Percentiles rank a stretch among this genome's conserved stretches.
Evolutionary conservation across 2,113 vertebrate genomes (phyloP).

Genomic region (Albula glossodonta): DNA sequence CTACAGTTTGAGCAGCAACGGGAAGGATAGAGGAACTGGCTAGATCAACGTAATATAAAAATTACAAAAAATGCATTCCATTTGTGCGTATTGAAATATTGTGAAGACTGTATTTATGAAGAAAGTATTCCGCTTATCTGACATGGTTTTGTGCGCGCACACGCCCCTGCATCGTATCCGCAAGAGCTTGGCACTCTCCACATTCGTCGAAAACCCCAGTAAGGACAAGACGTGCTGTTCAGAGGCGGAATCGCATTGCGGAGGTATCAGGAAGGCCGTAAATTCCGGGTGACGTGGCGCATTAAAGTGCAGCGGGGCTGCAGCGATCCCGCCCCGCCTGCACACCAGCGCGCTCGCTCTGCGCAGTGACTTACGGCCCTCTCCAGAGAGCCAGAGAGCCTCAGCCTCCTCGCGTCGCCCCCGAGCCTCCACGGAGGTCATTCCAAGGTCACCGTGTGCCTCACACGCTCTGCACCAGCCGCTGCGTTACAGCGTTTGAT

Average conservation of each 20-base stretch:
- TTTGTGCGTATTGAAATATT: no score
- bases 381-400: not conserved
- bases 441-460: not conserved
- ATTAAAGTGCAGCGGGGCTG: conserved; percentile 6
- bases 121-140: no score
- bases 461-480: not conserved
- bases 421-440: not conserved
- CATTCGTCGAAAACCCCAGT: not conserved
- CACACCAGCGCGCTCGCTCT: not conserved
- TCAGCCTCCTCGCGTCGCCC: not conserved
- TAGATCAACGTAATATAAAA: no score
- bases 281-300: not conserved
- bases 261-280: not conserved
- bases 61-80: no score
- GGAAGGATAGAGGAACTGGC: no score
- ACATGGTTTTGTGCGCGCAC: not conserved
- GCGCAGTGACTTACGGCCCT: not conserved
- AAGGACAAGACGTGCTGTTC: not conserved
- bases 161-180: not conserved
- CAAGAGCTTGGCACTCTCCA: not conserved
- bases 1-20: no score
- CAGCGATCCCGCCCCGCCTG: not conserved
- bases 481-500: not conserved
- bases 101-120: no score
- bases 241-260: not conserved